phyloP scores from a whole-genome alignment of 2,888 invertebrate genomes.

The Xylota segnis region DNA sequence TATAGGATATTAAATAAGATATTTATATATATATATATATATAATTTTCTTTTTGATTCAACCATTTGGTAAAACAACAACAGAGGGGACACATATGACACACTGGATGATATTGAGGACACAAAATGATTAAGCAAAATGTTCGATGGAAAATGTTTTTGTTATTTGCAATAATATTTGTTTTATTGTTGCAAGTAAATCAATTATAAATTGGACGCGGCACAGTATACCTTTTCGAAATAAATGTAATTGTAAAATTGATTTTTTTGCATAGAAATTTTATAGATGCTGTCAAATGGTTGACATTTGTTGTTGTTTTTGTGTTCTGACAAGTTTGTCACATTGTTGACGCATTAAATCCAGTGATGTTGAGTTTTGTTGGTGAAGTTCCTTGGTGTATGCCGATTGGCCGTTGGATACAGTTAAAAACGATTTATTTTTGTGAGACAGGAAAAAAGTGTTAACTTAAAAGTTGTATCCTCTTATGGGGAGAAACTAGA shows the following conservation, averaged over 20 bases:
- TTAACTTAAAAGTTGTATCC: too few species aligned
- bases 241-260: constrained; percentile 68
- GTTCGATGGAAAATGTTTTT: neutral
- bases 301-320: constrained; percentile 68
- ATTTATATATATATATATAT: constrained; percentile 11
- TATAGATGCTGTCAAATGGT: constrained; percentile 56
- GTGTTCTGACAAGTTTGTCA: constrained; percentile 24
- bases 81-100: constrained; percentile 13
- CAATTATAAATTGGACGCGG: neutral
- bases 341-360: neutral
- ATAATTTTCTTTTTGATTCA: neutral
- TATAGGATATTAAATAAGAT: neutral
- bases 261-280: constrained; percentile 70
- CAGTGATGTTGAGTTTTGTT: neutral
- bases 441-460: too few species aligned
- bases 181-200: constrained; percentile 1
- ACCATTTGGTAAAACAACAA: constrained; percentile 9
- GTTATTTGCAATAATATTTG: neutral
- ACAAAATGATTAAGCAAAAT: constrained; percentile 32
- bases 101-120: constrained; percentile 45
- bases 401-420: too few species aligned
- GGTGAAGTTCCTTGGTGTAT: neutral
- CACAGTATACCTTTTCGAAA: constrained; percentile 53
- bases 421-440: too few species aligned
- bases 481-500: too few species aligned